Percentiles rank a stretch among this genome's conserved stretches.
Conservation (phyloP, 1,140 invertebrate species). For the Phymorhynchus buccinoides region DNA sequence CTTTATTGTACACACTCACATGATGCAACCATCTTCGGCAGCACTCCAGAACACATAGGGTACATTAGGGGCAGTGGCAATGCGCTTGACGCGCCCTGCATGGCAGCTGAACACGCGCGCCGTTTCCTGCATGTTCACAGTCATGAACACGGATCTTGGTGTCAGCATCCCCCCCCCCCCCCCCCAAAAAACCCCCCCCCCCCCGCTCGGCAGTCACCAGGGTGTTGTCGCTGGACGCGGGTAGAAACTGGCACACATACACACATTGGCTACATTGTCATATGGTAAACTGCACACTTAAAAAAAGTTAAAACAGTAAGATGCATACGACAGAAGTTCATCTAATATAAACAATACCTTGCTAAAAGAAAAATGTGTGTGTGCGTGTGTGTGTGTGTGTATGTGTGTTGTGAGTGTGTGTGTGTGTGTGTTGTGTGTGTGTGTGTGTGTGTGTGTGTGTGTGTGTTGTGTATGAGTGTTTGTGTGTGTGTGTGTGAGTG, state of each 20-base stretch:
- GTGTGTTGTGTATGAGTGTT: no score
- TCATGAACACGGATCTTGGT: conserved; percentile 87
- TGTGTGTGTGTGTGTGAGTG: no score
- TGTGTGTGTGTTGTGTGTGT: no score
- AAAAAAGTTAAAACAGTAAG: no score
- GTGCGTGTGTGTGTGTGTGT: no score
- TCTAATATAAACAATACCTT: no score
- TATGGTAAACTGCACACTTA: no score
- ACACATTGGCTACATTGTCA: not conserved
- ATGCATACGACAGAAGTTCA: no score
- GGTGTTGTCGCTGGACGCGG: conserved; percentile 81
- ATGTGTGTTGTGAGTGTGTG: no score
- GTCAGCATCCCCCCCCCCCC: conserved; percentile 93
- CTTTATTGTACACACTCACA: conserved; percentile 77
- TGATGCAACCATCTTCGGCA: conserved; percentile 91
- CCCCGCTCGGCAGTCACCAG: conserved; percentile 90
- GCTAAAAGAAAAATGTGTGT: not conserved
- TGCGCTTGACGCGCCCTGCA: conserved; percentile 87
- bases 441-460: no score
- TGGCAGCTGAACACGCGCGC: conserved; percentile 88
- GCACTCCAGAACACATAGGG: conserved; percentile 94
- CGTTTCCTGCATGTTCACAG: conserved; percentile 78
- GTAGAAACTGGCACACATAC: conserved; percentile 78
- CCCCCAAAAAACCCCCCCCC: no score
- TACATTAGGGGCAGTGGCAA: conserved; percentile 87